Percentiles rank a stretch among this genome's conserved stretches.
Evolutionary conservation across 1,140 invertebrate genomes (phyloP).

Genomic region (Maniola jurtina): DNA sequence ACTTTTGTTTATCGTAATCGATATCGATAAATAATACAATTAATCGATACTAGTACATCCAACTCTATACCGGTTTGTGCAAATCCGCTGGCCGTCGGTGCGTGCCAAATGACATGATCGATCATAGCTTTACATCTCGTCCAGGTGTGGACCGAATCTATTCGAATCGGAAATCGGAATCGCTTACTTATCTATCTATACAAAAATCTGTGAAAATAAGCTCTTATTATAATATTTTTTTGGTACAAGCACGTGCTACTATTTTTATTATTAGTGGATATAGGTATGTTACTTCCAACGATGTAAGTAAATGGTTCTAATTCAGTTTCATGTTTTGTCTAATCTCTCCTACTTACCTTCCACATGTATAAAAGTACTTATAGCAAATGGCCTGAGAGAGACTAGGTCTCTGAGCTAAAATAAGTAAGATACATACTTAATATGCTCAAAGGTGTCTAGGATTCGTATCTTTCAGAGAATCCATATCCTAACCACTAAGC

Average conservation of each 20-base stretch:
- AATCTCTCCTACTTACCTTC: too few relatives aligned
- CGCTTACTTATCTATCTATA: not conserved
- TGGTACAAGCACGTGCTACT: conserved; percentile 27
- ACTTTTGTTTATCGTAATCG: not conserved
- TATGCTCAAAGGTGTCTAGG: too few relatives aligned
- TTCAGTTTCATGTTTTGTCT: too few relatives aligned
- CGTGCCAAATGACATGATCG: conserved; percentile 68
- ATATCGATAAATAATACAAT: not conserved
- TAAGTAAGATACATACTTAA: too few relatives aligned
- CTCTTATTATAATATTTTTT: conserved; percentile 3
- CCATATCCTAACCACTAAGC: too few relatives aligned
- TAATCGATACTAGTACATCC: not conserved
- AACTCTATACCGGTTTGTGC: conserved; percentile 44
- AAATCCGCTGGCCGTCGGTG: conserved; percentile 68
- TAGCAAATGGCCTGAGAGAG: too few relatives aligned
- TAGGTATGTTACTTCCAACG: too few relatives aligned
- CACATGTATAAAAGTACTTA: too few relatives aligned
- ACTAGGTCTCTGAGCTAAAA: too few relatives aligned
- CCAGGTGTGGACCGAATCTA: conserved; percentile 47
- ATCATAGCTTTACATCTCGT: conserved; percentile 56
- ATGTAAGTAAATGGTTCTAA: too few relatives aligned
- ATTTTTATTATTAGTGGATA: too few relatives aligned
- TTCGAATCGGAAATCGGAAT: not conserved
- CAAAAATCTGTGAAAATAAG: not conserved
- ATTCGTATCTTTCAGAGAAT: too few relatives aligned